Base-by-base conservation (phyloP, 2,888 invertebrate genomes). In the Rhorus exstirpatorius region DNA sequence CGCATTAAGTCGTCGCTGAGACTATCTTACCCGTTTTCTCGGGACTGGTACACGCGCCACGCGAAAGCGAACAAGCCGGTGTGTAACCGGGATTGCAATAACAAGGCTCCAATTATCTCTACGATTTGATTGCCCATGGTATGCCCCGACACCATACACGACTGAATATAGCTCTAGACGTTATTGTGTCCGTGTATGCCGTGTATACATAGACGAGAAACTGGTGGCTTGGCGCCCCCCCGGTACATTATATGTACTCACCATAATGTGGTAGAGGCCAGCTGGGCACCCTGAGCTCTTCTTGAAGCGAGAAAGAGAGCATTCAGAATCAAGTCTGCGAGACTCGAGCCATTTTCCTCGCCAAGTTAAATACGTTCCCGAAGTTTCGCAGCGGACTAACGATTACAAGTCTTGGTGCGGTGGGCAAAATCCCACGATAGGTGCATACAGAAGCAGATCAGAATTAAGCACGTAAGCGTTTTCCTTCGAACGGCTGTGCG, bases 51-150 rank as follows among this genome's bases (percentile, higher is more conserved):
- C 26, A 41, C 55, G 35, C 19, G 19, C 55, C 8, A 24, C 38
- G 19, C 8, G n/a, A 19, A 53, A 53, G 61, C 61, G 84, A 83
- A 85, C 81, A 75, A 85, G 79, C 60, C 75, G 77, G 58, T 76
- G 35, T 67, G 51, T 72, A 68, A 74, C 79, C 72, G 65, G 71
- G 76, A 21, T 74, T 79, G 75, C 78, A 77, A 79, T 80, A 85
- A 86, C 86, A 86, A 86, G 84, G 84, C 84, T 68, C 83, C 85
- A 86, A 86, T 86, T 86, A 86, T 86, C 83, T 81, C 79, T 17
- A 72, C 84, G 78, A 85, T 86, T 87, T 84, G 85, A 86, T 87
- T 84, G 82, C 81, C 60, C 60, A 55, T 31, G 60, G 38, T 72
- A 61, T 51, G 51, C 38, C 44, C 60, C 35, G 46, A 58, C 51